phyloP scores from a whole-genome alignment of 2,888 invertebrate genomes.

The Bembecia ichneumoniformis region DNA sequence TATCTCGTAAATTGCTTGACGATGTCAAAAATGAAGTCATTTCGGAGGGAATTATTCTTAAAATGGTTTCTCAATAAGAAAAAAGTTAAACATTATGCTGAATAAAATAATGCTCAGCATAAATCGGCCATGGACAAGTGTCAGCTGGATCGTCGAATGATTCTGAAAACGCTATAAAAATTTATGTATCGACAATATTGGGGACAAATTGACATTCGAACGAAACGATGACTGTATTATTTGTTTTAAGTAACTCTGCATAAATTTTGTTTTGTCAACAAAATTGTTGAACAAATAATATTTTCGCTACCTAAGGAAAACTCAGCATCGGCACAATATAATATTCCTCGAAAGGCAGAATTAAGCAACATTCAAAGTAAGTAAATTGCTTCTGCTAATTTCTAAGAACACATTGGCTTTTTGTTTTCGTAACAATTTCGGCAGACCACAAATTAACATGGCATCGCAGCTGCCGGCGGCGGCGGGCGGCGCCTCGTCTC shows the following conservation, averaged over 20 bases:
- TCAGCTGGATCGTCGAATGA: no score
- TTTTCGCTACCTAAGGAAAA: neutral
- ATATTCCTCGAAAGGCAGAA: conserved; percentile 31
- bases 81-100: conserved; percentile 18
- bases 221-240: no score
- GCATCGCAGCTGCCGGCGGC: neutral
- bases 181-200: no score
- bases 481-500: no score
- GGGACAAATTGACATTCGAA: no score
- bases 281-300: neutral
- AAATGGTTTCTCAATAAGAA: conserved; percentile 20
- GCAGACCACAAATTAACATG: conserved; percentile 22
- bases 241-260: no score
- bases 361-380: conserved; percentile 32
- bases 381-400: conserved; percentile 50
- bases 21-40: conserved; percentile 36
- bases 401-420: conserved; percentile 42
- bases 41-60: conserved; percentile 23
- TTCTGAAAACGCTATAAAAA: no score
- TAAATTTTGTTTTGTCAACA: no score
- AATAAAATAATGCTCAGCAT: conserved; percentile 24
- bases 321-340: neutral
- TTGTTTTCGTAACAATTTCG: conserved; percentile 24
- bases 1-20: conserved; percentile 25
- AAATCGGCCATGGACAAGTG: conserved; percentile 20